These are phyloP conservation scores for Schlechtendalia chinensis DNA, from an alignment of 1,140 invertebrate species.

Conservation along the genomic window DNA sequence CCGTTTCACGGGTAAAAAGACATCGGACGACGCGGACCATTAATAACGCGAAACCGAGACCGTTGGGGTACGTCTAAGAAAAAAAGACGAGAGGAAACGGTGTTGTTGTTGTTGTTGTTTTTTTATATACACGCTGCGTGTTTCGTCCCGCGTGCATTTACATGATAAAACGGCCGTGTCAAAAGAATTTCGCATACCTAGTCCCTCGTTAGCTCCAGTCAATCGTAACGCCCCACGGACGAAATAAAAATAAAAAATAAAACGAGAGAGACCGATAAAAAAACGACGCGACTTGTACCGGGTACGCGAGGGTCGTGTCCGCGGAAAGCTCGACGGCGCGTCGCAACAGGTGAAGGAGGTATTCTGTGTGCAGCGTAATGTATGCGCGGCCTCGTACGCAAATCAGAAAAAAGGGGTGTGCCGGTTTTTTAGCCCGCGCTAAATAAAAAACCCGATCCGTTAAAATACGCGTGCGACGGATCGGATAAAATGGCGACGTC, in stretches of 20 bases:
- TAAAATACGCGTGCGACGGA: neutral
- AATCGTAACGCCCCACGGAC: neutral
- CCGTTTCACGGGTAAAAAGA: conserved; percentile 41
- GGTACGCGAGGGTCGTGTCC: too few relatives aligned
- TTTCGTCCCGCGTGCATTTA: neutral
- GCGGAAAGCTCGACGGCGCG: conserved; percentile 7
- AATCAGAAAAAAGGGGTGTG: conserved; percentile 35
- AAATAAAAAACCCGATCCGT: conserved; percentile 22
- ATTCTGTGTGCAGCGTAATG: neutral
- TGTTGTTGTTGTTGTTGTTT: too few relatives aligned
- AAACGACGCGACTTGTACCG: too few relatives aligned
- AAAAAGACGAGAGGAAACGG: neutral
- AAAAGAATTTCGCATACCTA: conserved; percentile 27
- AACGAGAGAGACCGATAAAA: too few relatives aligned
- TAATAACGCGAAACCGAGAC: conserved; percentile 40
- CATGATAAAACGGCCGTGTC: conserved; percentile 30
- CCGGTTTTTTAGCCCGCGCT: conserved; percentile 39
- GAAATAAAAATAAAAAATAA: too few relatives aligned
- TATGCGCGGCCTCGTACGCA: conserved; percentile 11
- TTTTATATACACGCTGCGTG: neutral
- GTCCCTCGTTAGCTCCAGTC: conserved; percentile 30
- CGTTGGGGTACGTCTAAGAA: conserved; percentile 2
- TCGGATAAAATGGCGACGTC: conserved; percentile 1
- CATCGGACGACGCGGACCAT: conserved; percentile 38
- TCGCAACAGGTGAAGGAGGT: conserved; percentile 44